phyloP scores from a whole-genome alignment of 2,888 invertebrate genomes.

The Agrilus cyanescens region DNA sequence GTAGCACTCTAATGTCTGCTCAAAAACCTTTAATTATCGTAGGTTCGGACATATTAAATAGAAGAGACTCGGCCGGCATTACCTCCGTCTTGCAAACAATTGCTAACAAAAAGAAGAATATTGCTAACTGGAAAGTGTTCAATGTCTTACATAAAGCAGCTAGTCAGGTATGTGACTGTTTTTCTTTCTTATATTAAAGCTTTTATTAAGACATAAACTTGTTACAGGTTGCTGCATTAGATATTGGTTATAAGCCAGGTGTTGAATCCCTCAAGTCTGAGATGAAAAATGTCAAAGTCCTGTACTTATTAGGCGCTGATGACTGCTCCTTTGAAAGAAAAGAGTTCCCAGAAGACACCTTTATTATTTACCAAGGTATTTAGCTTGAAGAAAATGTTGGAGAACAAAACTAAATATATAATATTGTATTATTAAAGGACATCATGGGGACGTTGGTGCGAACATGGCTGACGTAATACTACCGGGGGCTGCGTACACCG shows the following conservation, averaged over 20 bases:
- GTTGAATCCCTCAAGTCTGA: conserved; percentile 45
- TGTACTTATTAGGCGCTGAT: conserved; percentile 93
- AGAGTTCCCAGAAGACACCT: conserved; percentile 68
- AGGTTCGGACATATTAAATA: conserved; percentile 73
- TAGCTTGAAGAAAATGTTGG: no score
- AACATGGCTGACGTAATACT: conserved; percentile 83
- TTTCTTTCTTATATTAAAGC: background rate
- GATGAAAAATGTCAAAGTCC: conserved; percentile 55
- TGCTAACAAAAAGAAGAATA: conserved; percentile 46
- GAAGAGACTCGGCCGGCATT: conserved; percentile 66
- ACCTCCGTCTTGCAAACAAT: conserved; percentile 63
- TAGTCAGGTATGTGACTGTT: conserved; percentile 44
- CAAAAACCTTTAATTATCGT: conserved; percentile 84
- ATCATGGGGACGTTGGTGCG: conserved; percentile 94
- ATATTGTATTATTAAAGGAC: conserved; percentile 44
- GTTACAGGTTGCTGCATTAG: conserved; percentile 72
- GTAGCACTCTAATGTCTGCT: conserved; percentile 58
- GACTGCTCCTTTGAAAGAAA: conserved; percentile 63
- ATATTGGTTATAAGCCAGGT: conserved; percentile 84
- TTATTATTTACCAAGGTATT: conserved; percentile 79
- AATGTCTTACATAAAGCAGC: conserved; percentile 92
- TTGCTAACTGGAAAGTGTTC: conserved; percentile 58
- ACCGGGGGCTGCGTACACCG: conserved; percentile 96
- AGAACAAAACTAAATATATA: background rate
- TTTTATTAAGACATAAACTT: background rate